These are phyloP conservation scores for Caenorhabditis plicata DNA, from an alignment of 2,888 invertebrate genomes.

Conservation along the genomic window DNA sequence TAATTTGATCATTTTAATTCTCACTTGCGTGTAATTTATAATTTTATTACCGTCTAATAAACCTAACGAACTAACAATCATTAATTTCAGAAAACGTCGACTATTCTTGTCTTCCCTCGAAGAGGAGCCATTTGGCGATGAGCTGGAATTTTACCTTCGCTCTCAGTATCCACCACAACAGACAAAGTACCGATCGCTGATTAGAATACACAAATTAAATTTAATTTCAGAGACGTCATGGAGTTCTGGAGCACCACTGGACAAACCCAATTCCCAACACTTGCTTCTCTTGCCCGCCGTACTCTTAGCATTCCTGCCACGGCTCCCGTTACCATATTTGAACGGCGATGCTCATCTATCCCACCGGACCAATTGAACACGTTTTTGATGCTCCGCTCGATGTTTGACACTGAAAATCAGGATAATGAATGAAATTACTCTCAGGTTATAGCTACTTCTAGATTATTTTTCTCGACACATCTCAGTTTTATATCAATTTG, in stretches of 20 bases:
- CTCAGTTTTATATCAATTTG: too few relatives aligned
- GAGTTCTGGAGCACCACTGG: constrained; percentile 58
- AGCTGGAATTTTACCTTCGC: constrained; percentile 49
- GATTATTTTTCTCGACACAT: too few relatives aligned
- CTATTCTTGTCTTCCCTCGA: constrained; percentile 56
- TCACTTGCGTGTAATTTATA: background rate
- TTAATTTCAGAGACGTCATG: constrained; percentile 48
- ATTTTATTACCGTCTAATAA: background rate
- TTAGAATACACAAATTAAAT: background rate
- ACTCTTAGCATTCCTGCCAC: constrained; percentile 34
- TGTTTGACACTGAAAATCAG: constrained; percentile 39
- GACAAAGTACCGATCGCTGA: constrained; percentile 21
- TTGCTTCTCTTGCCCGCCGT: constrained; percentile 51
- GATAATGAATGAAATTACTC: too few relatives aligned
- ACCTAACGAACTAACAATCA: background rate
- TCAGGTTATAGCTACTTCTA: too few relatives aligned
- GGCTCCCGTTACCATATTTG: constrained; percentile 34
- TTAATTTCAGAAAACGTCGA: constrained; percentile 45
- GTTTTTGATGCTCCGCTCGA: constrained; percentile 41
- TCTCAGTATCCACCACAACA: constrained; percentile 35
- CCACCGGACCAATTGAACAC: constrained; percentile 39
- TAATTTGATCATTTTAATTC: background rate
- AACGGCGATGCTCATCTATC: constrained; percentile 31
- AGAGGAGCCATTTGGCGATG: constrained; percentile 53
- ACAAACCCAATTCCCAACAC: constrained; percentile 48